Evolutionary conservation across 2,113 vertebrate genomes (phyloP), one percentile per base, ranked within the genome.

Genomic region (Castor canadensis): DNA sequence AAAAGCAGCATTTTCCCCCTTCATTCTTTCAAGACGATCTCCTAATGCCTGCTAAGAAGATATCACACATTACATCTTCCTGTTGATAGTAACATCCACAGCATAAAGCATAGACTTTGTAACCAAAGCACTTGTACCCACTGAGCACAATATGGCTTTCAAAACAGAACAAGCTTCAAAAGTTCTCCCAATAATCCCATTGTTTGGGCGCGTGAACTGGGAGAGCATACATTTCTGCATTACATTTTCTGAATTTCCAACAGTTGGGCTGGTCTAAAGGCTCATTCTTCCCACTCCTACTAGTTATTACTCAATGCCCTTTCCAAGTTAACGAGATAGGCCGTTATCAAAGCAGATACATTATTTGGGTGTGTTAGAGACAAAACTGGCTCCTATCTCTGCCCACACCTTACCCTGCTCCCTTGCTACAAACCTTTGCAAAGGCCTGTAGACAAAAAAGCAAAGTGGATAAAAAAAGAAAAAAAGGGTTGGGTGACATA

Each of bases 221-320:
- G 66, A 75, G 89, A 77, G 49, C 22, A 0, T 81, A 85, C 96
- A 94, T 95, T 96, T 97, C 89, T 96, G 82, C 81, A 88, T 58
- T 58, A 77, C 92, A 98, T 97, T 97, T 95, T 97, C 96, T 88
- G 94, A 91, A 97, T 96, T 95, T 97, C 92, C 81, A 73, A 81
- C 54, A 93, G 84, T 2, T 60, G 67, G 58, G 60, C 94, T 49
- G 24, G 22, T 96, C 56, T 88, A 35, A 92, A 77, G 72, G 84
- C 72, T 85, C 94, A 91, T 97, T 98, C 97, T 96, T 95, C 47
- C 43, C n/a, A 89, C 96, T 89, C 96, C 96, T 92, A 97, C 96
- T 47, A 40, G 47, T 40, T 71, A 24, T 69, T 87, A 72, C 80
- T 94, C 52, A 79, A 7, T 26, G 92, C 30, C 77, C 95, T 92